phyloP scores from a whole-genome alignment of 2,888 invertebrate species.

The Drosophila yooni region DNA sequence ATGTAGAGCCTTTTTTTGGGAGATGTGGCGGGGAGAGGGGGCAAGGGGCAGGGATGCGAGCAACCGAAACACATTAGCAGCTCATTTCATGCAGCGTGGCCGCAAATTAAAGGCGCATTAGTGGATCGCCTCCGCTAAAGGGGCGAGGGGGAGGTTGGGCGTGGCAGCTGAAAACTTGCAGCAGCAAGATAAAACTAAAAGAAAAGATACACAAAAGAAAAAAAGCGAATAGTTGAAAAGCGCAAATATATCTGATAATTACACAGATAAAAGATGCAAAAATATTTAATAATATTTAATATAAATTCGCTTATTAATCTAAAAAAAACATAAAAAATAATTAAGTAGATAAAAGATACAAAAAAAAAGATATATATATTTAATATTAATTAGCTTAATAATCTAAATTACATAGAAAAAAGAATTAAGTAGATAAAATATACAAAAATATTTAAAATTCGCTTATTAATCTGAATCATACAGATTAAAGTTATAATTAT shows the following conservation, averaged over 20 bases:
- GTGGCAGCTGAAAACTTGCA: slow-evolving; percentile 32
- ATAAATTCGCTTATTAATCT: background rate
- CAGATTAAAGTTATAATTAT: background rate
- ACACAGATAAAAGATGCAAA: background rate
- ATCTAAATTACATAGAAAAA: too few species aligned
- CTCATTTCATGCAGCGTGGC: slow-evolving; percentile 73
- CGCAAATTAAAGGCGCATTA: slow-evolving; percentile 79
- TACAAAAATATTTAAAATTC: background rate
- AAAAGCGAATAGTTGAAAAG: background rate
- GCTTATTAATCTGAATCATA: background rate
- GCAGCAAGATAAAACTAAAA: slow-evolving; percentile 45
- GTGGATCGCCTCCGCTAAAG: slow-evolving; percentile 16
- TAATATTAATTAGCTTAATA: too few species aligned
- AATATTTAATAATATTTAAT: too few species aligned
- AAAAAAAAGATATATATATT: too few species aligned
- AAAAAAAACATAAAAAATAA: too few species aligned
- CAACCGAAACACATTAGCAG: slow-evolving; percentile 73
- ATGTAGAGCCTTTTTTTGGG: slow-evolving; percentile 48
- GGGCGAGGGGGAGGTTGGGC: background rate
- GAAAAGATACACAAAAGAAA: slow-evolving; percentile 33
- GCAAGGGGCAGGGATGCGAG: slow-evolving; percentile 5
- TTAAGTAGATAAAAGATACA: background rate
- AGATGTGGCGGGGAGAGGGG: background rate
- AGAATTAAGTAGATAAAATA: background rate
- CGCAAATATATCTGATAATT: slow-evolving; percentile 24